Evolutionary conservation across 2,797 vertebrate genomes (phyloP).

Genomic region (Ciconia nigra): DNA sequence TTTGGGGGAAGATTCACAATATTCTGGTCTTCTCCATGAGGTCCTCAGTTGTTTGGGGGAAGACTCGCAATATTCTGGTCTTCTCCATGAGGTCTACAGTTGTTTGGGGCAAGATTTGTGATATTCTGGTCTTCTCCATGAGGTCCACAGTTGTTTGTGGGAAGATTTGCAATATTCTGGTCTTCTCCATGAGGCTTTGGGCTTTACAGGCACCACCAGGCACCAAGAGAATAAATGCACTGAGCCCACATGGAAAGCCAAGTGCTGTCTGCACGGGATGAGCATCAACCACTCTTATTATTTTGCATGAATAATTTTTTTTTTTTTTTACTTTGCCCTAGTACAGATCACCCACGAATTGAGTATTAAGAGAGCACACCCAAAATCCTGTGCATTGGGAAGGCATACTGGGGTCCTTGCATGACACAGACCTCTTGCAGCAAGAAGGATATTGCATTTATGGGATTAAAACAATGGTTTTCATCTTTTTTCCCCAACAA

Average conservation of each 20-base stretch:
- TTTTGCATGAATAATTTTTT: not conserved
- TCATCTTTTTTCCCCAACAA: not conserved
- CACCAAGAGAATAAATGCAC: not conserved
- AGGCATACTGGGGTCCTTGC: not conserved
- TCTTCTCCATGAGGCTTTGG: not conserved
- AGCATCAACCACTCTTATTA: not conserved
- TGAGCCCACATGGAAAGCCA: not conserved
- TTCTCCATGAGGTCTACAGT: not conserved
- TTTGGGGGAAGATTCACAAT: not conserved
- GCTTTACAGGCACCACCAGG: not conserved
- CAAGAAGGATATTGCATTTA: not conserved
- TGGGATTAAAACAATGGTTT: not conserved
- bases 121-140: not conserved
- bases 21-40: not conserved
- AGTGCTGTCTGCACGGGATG: not conserved
- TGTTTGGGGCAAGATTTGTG: not conserved
- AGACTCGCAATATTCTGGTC: not conserved
- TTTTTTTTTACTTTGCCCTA: not conserved
- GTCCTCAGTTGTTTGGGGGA: not conserved
- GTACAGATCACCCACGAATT: accelerated
- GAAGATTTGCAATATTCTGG: too few species aligned
- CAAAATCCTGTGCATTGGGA: not conserved
- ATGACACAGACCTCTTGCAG: not conserved
- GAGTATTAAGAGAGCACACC: not conserved
- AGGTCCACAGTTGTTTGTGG: not conserved